These are phyloP conservation scores for Nothura maculosa DNA, from an alignment of 2,797 vertebrate species.

Conservation along the genomic window DNA sequence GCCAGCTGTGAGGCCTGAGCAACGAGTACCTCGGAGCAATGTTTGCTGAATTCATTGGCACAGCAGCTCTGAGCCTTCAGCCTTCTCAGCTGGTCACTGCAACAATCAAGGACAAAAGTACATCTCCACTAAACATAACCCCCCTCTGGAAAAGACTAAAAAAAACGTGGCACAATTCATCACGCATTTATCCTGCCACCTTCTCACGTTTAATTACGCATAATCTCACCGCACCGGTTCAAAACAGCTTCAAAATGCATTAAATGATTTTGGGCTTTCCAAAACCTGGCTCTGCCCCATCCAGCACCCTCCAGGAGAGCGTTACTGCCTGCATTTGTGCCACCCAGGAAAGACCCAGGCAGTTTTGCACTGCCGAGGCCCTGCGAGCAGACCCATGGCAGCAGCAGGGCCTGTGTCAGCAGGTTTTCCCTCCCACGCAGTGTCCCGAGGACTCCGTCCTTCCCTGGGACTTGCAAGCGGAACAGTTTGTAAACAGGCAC, in stretches of 20 bases:
- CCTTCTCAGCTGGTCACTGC: neutral
- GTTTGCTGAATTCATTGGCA: neutral
- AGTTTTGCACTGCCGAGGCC: neutral
- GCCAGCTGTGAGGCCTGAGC: neutral
- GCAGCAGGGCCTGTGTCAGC: conserved; percentile 19
- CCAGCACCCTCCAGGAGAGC: neutral
- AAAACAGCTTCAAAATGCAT: neutral
- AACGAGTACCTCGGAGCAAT: neutral
- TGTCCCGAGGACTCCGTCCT: neutral
- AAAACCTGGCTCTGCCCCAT: neutral
- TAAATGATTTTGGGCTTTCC: too few species aligned
- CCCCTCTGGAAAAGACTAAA: neutral
- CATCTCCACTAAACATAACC: neutral
- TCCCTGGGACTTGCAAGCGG: neutral
- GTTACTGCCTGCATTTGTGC: neutral
- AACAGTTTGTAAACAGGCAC: conserved; percentile 46
- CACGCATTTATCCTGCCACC: neutral
- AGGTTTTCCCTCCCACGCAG: conserved; percentile 39
- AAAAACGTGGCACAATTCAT: neutral
- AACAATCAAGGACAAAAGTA: neutral
- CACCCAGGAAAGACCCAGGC: neutral
- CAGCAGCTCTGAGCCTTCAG: neutral
- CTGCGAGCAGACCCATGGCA: neutral
- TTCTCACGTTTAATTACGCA: neutral
- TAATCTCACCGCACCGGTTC: neutral